Conservation (phyloP, 2,113 vertebrate genomes). For the Aix galericulata region DNA sequence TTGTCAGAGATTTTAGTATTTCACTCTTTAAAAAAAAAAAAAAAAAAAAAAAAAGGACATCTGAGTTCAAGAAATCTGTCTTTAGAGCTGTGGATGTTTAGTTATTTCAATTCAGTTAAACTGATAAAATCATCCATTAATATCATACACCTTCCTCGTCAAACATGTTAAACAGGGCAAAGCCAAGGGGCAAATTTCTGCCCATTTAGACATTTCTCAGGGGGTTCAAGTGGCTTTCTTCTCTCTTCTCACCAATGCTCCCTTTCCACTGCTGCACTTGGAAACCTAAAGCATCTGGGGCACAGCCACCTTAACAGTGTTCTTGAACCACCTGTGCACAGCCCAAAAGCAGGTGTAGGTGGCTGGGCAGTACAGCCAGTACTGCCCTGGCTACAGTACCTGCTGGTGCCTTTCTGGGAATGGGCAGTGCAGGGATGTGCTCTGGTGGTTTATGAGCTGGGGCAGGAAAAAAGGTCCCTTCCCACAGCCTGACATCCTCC, state of each 20-base stretch:
- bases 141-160: not conserved
- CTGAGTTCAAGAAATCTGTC: not conserved
- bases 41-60: not conserved
- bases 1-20: not conserved
- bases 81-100: not conserved
- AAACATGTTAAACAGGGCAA: not conserved
- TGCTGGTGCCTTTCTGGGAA: not conserved
- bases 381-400: not conserved
- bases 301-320: not conserved
- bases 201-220: not conserved
- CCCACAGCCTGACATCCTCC: not conserved
- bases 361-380: not conserved
- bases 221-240: not conserved
- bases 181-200: not conserved
- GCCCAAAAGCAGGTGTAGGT: not conserved
- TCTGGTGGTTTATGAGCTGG: not conserved
- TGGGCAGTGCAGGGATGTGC: not conserved
- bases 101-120: not conserved
- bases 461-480: not conserved
- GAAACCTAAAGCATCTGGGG: not conserved
- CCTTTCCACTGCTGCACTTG: accelerated
- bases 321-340: not conserved
- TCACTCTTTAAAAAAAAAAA: not conserved
- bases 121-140: not conserved
- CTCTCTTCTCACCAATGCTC: not conserved